Base-by-base conservation (phyloP, 92 coral and sea anemone genomes). In the Plumapathes pennacea region DNA sequence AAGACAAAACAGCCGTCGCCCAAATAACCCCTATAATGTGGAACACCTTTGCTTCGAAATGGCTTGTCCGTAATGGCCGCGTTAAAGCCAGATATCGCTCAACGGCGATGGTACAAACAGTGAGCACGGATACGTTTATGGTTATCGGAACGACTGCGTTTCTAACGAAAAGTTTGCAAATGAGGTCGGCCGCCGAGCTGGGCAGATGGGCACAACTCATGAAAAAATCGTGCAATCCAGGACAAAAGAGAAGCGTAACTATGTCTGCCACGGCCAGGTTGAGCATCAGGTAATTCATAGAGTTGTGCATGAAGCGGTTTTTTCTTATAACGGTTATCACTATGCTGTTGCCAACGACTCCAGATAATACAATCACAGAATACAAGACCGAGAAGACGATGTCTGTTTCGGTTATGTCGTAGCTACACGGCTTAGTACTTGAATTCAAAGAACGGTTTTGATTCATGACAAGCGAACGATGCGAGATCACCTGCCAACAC, bases 11-110 rank as follows among this genome's bases (percentile, higher is more conserved):
- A 3, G 64, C 50, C 24, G 12, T 39, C 8, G 42, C 3, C 64
- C 64, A 57, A 57, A 39, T 24, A 12, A 26, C 14, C 3, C n/a
- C 6, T 10, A 57, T 13, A 39, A 13, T 26, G 2, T 25, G 30
- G 46, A 6, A 22, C 10, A 10, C 13, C 8, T 8, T 56, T n/a
- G n/a, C n/a, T n/a, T n/a, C n/a, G n/a, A n/a, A n/a, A n/a, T n/a
- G n/a, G n/a, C n/a, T n/a, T n/a, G n/a, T n/a, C n/a, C 15, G 62
- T 41, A 76, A 47, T 18, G 83, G 70, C 27, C 58, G 58, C 12
- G 43, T 56, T 10, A 76, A 63, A 5, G 82, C 82, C 61, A 64
- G 62, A 37, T 75, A 75, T 28, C 82, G 46, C 32, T 75, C 82
- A 12, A 76, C 75, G 13, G 76, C 82, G 25, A 76, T 52, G 8